Conservation (phyloP, 2,113 vertebrate species). For the Melanerpes aurifrons region DNA sequence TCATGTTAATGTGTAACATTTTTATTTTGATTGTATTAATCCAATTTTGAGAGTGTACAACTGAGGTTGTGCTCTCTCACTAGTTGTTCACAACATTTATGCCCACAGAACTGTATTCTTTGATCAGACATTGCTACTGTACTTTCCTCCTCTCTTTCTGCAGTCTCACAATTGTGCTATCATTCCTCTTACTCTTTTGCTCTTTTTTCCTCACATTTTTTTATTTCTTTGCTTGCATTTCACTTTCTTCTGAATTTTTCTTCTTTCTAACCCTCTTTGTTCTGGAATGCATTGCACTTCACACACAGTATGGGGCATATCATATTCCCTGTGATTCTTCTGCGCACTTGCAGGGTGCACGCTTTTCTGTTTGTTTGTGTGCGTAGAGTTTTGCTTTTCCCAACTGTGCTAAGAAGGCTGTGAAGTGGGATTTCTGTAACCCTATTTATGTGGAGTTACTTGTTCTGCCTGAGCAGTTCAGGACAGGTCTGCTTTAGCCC, state of each 20-base stretch:
- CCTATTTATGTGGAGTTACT: not conserved
- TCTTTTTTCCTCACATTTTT: not conserved
- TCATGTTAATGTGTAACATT: not conserved
- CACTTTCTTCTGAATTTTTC: not conserved
- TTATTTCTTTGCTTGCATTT: not conserved
- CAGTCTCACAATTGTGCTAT: not conserved
- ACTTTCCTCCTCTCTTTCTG: not conserved
- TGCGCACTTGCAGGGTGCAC: not conserved
- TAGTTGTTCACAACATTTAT: not conserved
- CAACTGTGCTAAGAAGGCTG: not conserved
- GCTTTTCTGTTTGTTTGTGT: not conserved
- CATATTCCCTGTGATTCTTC: accelerated
- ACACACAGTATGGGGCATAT: not conserved
- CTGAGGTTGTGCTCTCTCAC: not conserved
- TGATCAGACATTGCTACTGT: not conserved
- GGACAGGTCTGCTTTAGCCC: not conserved
- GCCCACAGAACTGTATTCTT: not conserved
- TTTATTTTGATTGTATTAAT: not conserved
- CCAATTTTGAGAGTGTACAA: not conserved
- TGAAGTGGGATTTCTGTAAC: not conserved
- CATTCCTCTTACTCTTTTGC: not conserved
- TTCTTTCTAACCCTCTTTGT: not conserved
- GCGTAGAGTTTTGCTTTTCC: not conserved
- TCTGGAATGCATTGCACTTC: not conserved
- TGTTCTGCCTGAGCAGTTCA: not conserved